Evolutionary conservation across 2,888 invertebrate genomes (phyloP).

Genomic region (Teleogryllus oceanicus): DNA sequence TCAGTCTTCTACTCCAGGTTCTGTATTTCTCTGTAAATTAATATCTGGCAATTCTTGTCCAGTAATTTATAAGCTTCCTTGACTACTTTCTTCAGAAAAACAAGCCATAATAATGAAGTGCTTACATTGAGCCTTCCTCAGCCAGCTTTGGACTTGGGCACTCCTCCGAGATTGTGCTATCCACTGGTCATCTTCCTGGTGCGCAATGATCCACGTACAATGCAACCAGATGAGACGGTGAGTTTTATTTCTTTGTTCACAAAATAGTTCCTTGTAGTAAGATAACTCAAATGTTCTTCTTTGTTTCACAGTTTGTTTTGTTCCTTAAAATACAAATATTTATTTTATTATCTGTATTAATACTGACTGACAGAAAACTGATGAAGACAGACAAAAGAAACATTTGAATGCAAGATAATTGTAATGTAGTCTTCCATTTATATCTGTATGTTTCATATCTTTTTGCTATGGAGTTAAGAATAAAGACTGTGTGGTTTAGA

Average conservation of each 20-base stretch:
- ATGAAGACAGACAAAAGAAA: too few species aligned
- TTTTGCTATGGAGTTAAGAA: too few species aligned
- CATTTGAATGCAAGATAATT: too few species aligned
- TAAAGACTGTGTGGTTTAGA: too few species aligned
- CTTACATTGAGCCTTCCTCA: slow-evolving; percentile 60
- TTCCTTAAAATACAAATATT: neutral
- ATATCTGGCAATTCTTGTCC: too few species aligned
- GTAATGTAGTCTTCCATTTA: too few species aligned
- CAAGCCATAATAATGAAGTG: slow-evolving; percentile 63
- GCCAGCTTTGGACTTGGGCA: slow-evolving; percentile 63
- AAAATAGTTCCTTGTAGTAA: neutral
- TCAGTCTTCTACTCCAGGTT: slow-evolving; percentile 42
- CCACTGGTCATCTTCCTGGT: slow-evolving; percentile 73
- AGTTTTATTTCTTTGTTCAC: slow-evolving; percentile 40
- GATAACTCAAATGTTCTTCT: neutral
- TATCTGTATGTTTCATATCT: too few species aligned
- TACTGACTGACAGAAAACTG: too few species aligned
- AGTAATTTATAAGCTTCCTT: too few species aligned
- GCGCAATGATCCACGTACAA: slow-evolving; percentile 59
- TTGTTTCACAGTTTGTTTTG: neutral
- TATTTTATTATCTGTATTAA: too few species aligned
- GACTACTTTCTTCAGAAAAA: slow-evolving; percentile 50
- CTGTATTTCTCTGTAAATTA: neutral
- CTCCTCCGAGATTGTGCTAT: slow-evolving; percentile 71
- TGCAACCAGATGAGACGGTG: slow-evolving; percentile 76